Evolutionary conservation across 2,888 invertebrate species (phyloP).

Genomic region (Melanotus villosus): DNA sequence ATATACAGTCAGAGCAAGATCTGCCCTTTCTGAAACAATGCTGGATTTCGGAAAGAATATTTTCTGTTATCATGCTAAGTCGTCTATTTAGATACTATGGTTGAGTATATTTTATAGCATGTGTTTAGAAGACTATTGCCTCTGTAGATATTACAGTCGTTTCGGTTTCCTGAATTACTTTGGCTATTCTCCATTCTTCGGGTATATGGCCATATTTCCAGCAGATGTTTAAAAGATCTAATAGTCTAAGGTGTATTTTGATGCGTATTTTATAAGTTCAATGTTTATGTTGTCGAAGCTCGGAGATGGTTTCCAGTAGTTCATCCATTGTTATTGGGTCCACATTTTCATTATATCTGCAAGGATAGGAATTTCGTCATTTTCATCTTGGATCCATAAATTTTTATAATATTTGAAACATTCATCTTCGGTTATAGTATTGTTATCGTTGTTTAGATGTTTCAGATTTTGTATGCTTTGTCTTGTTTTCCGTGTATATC

Average conservation of each 20-base stretch:
- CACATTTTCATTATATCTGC: background rate
- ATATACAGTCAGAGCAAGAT: too few relatives aligned
- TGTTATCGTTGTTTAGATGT: background rate
- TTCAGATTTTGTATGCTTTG: background rate
- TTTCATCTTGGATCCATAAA: background rate
- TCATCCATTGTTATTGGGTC: background rate
- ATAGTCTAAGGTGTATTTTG: too few relatives aligned
- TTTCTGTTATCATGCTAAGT: too few relatives aligned
- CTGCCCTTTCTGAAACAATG: too few relatives aligned
- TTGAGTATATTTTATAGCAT: background rate
- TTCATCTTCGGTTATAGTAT: background rate
- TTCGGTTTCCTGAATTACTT: background rate
- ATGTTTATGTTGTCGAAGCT: background rate
- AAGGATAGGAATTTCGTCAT: background rate
- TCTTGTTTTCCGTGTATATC: too few relatives aligned
- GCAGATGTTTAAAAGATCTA: background rate
- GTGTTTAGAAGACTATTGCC: background rate
- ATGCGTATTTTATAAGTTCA: background rate
- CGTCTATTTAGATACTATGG: background rate
- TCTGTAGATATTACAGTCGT: too few relatives aligned
- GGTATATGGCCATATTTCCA: conserved; percentile 1
- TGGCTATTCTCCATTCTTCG: background rate
- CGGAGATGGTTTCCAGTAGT: background rate
- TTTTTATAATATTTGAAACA: background rate
- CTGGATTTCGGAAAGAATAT: too few relatives aligned